These are phyloP conservation scores for Coranthus polyacanthus DNA, from an alignment of 2,797 vertebrate species.

Conservation along the genomic window DNA sequence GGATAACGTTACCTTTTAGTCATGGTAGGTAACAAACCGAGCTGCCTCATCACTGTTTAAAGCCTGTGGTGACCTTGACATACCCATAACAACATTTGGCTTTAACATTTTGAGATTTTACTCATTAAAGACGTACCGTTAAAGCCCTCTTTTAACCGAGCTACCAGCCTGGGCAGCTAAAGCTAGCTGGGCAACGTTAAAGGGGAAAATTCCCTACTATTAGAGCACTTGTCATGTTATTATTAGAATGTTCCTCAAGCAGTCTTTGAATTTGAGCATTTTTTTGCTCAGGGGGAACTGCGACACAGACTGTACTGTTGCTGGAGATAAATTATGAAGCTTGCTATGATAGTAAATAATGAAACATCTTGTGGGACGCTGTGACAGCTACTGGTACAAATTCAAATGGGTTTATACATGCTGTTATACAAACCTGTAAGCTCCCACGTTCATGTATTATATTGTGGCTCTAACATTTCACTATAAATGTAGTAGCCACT, in stretches of 20 bases:
- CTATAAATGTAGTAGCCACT: not conserved
- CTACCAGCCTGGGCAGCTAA: constrained; percentile 45
- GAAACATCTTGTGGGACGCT: constrained; percentile 5
- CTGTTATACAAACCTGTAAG: not conserved
- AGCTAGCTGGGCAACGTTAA: constrained; percentile 48
- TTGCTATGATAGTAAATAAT: constrained; percentile 34
- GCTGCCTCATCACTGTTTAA: constrained; percentile 12
- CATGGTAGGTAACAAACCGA: constrained; percentile 26
- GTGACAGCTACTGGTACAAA: not conserved
- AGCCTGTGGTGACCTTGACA: constrained; percentile 13
- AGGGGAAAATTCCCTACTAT: not conserved
- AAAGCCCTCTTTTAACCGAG: not conserved
- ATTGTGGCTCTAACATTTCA: not conserved
- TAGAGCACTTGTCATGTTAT: not conserved
- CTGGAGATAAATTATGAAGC: constrained; percentile 3
- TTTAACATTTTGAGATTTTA: not conserved
- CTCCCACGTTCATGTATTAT: not conserved
- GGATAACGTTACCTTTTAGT: constrained; percentile 58
- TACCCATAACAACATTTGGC: not conserved
- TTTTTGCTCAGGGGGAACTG: not conserved
- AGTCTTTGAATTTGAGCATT: not conserved
- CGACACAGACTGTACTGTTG: not conserved
- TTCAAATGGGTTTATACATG: not conserved
- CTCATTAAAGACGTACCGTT: rapidly evolving
- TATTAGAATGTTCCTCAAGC: not conserved